These are phyloP conservation scores for Leptinotarsa tumamoca DNA, from an alignment of 2,888 invertebrate genomes.

Conservation along the genomic window DNA sequence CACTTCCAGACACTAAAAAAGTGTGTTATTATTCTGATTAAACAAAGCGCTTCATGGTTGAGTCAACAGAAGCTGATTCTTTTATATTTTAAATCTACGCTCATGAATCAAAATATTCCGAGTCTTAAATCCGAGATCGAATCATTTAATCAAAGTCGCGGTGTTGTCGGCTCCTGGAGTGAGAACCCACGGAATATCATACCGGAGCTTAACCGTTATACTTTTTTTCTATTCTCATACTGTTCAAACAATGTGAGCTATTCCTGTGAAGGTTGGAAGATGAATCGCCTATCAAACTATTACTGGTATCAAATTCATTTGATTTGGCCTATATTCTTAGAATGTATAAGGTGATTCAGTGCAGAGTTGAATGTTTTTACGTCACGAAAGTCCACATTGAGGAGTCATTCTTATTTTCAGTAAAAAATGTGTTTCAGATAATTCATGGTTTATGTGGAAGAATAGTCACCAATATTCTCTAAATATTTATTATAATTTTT, in stretches of 20 bases:
- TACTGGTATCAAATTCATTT: conserved; percentile 5
- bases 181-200: conserved; percentile 57
- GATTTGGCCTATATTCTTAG: not conserved
- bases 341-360: not conserved
- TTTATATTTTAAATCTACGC: conserved; percentile 58
- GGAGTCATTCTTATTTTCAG: too few relatives aligned
- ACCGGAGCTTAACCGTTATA: conserved; percentile 43
- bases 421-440: too few relatives aligned
- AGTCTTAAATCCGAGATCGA: conserved; percentile 64
- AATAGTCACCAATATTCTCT: too few relatives aligned
- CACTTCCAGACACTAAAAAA: not conserved
- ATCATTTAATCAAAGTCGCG: conserved; percentile 65
- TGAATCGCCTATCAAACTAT: conserved; percentile 2
- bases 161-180: conserved; percentile 65
- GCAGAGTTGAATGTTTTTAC: too few relatives aligned
- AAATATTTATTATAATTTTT: too few relatives aligned
- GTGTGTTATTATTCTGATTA: conserved; percentile 15
- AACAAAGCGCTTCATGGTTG: conserved; percentile 22
- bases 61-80: conserved; percentile 61
- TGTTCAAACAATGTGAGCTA: conserved; percentile 23
- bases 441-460: too few relatives aligned
- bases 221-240: conserved; percentile 16
- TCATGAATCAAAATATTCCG: conserved; percentile 64
- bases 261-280: conserved; percentile 1
- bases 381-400: too few relatives aligned